Base-by-base conservation (phyloP, 2,797 vertebrate genomes). In the Enteromius fasciolatus region DNA sequence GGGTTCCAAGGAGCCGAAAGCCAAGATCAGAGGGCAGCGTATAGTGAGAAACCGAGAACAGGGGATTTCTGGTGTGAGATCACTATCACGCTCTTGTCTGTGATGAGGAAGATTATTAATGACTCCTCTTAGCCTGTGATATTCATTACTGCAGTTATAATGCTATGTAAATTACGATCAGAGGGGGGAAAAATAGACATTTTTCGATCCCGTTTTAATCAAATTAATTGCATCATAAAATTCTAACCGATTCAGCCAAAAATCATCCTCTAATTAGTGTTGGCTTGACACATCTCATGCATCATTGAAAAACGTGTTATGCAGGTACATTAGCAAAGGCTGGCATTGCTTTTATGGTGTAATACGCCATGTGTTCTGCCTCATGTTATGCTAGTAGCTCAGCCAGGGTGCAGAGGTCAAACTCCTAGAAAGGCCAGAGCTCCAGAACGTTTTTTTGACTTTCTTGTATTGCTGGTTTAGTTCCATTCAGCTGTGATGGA, bases 341-440 rank as follows among this genome's bases (percentile, higher is more conserved):
- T 67, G 76, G 44, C 41, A 41, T 48, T 78, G 59, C 54, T 59
- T 73, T 84, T 84, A 85, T 83, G 74, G 74, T 7, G 0, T 39
- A 64, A 41, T 84, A 39, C 61, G 75, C 84, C 87, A 88, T 88
- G 87, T 85, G 87, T 86, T 83, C 84, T 77, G 39, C 80, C 81
- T 87, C 87, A 85, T 87, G 88, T 87, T 86, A 85, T 87, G 63
- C 76, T 87, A 76, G 84, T 81, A 83, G 84, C 83, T 86, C 78
- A 87, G 78, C 72, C 75, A 54, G 72, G 57, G 82, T 70, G 78
- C 80, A 86, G 79, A 78, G 86, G 86, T 89, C 86, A 87, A 86
- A 85, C 57, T 78, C 77, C 73, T 81, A 84, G 86, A 88, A 81
- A 88, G 81, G 63, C 81, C 81, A 84, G 80, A 76, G 69, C 54